Evolutionary conservation across 1,140 invertebrate genomes (phyloP).

Genomic region (Contarinia nasturtii): DNA sequence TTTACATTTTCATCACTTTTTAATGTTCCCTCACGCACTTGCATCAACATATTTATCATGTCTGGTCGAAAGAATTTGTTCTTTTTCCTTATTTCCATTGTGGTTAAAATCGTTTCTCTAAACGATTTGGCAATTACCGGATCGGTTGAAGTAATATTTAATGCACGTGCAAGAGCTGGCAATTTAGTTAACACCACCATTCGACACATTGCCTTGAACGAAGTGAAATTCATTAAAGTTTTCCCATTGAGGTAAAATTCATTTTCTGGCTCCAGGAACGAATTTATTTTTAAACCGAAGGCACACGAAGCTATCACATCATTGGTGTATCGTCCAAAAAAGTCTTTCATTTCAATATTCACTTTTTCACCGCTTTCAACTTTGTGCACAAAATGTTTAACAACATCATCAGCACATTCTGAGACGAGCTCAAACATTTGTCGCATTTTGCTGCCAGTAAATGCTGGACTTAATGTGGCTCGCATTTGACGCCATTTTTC

Average conservation of each 20-base stretch:
- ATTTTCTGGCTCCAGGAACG: constrained; percentile 23
- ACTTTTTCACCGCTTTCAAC: neutral
- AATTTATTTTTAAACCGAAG: constrained; percentile 25
- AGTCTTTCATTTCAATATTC: constrained; percentile 16
- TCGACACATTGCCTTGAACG: neutral
- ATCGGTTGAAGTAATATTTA: constrained; percentile 21
- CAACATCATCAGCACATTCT: neutral
- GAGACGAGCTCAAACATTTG: constrained; percentile 2
- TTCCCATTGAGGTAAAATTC: constrained; percentile 23
- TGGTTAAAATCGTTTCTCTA: constrained; percentile 26
- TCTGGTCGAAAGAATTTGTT: constrained; percentile 23
- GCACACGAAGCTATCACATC: constrained; percentile 26
- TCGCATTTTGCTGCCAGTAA: constrained; percentile 10
- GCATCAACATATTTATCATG: constrained; percentile 27
- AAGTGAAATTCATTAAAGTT: constrained; percentile 9
- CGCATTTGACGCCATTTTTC: constrained; percentile 28
- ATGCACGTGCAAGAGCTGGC: constrained; percentile 7
- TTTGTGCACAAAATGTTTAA: neutral
- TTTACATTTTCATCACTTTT: constrained; percentile 1
- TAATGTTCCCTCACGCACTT: constrained; percentile 12
- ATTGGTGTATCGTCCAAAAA: constrained; percentile 22
- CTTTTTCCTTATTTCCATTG: constrained; percentile 28
- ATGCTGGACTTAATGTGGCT: constrained; percentile 27
- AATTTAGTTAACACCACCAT: neutral
- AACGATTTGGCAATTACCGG: constrained; percentile 27